Evolutionary conservation across 2,888 invertebrate genomes (phyloP), one percentile per base, ranked within the genome.

Genomic region (Pammene aurita): DNA sequence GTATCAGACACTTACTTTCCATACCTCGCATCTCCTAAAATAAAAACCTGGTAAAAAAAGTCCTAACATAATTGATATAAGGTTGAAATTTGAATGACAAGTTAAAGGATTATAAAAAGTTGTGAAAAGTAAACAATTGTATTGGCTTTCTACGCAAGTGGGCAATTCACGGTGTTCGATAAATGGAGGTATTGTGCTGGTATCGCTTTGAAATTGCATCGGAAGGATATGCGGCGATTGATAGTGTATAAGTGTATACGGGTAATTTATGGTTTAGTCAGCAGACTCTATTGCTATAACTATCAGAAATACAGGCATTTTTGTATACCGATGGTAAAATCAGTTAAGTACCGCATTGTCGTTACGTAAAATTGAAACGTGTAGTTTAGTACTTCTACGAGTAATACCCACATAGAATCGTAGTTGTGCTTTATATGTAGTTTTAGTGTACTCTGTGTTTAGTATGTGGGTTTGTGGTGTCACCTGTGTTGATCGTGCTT

Each of bases 81-180:
- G 50, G 18, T 41, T 62, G 13, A 10, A 16, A 26, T 26, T 50
- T 6, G n/a, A 26, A 18, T 41, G 50, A 6, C 5, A 16, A 5
- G 10, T 18, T 26, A 18, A 18, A 41, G 9, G 10, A 18, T n/a
- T 18, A 18, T 62, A 18, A 18, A 50, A n/a, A 14, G 38, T 52
- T 41, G 18, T 38, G 14, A n/a, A 26, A 18, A 50, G 50, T 62
- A 46, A 48, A 60, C 38, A 72, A 74, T 78, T 72, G 72, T 73
- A 76, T 75, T 74, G 74, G 73, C 75, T 52, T 68, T 74, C 73
- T 75, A 78, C 75, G 77, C 78, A 82, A 81, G 80, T 73, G 76
- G 79, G 78, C 82, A 81, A 83, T 87, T 84, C 84, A 84, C 79
- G 77, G 72, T 71, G 66, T 69, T 72, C 73, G 72, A 76, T 77